These are phyloP conservation scores for Monochamus saltuarius DNA, from an alignment of 1,140 invertebrate species.

Conservation along the genomic window DNA sequence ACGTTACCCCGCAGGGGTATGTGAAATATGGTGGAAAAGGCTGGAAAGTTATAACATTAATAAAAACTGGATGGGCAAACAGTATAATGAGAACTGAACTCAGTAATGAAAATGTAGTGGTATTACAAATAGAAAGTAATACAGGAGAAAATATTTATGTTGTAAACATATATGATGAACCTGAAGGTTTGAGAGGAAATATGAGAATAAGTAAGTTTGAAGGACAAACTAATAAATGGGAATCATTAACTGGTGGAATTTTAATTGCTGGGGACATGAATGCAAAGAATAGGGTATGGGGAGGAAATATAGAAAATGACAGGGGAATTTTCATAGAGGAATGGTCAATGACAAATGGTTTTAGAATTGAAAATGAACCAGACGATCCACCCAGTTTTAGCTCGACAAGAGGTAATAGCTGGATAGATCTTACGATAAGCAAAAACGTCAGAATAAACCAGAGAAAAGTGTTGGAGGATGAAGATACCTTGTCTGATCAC, in stretches of 20 bases:
- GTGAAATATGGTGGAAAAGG: neutral
- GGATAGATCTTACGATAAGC: neutral
- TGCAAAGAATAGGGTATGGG: conserved; percentile 5
- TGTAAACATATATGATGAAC: neutral
- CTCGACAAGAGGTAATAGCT: neutral
- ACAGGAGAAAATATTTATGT: neutral
- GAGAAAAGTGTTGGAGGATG: neutral
- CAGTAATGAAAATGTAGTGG: neutral
- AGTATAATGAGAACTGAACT: neutral
- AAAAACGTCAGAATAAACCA: neutral
- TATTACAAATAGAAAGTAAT: neutral
- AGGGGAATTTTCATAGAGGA: neutral
- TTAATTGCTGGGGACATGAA: conserved; percentile 7
- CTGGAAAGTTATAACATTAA: neutral
- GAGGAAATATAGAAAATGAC: neutral
- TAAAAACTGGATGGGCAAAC: neutral
- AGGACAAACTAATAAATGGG: neutral
- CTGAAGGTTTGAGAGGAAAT: neutral
- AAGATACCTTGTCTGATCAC: conserved; percentile 1
- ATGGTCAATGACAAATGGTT: neutral
- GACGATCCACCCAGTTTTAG: neutral
- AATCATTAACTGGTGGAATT: neutral
- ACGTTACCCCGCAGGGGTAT: neutral
- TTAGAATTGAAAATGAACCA: neutral
- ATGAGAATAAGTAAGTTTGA: neutral